Evolutionary conservation across 1,140 invertebrate species (phyloP), one percentile per base, ranked within the genome.

Genomic region (Euwallacea similis): DNA sequence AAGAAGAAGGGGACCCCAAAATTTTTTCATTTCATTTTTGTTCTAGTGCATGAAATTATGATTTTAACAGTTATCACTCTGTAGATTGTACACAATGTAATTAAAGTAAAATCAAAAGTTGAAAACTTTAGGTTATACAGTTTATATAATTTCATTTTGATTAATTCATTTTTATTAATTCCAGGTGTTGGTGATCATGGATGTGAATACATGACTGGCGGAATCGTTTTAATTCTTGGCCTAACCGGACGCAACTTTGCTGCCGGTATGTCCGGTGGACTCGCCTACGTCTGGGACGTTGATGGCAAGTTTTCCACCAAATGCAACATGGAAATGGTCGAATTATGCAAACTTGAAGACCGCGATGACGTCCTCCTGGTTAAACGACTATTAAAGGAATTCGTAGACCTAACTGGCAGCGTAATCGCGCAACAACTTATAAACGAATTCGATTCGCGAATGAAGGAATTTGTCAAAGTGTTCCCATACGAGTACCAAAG

Each of bases 141-240:
- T 33, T 33, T 33, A 33, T 33, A 33, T 33, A 33, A 33, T 33
- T 33, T 33, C 4, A 33, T 33, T 33, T 33, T 33, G 21, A 33
- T 33, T 33, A 33, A 33, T 33, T 33, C 1, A 33, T 4, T 33
- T 33, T 33, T 97, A 2, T 95, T 99, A 16, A 87, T 88, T 13
- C 86, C 91, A 85, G 97, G 96, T 66, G 96, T 97, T 64, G 98
- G 98, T 59, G 98, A 99, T 86, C 97, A 99, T 83, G 97, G 96
- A 42, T 99, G 98, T 86, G 98, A 99, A 84, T 99, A 99, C 81
- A 99, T 99, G 98, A 99, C 98, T 50, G 97, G 96, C 41, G 97
- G 97, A 71, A 85, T 87, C 71, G 93, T 93, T 69, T 84, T 99
- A 7, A 93, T 99, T 80, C 86, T 99, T 9, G 97, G 97, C 65